These are phyloP conservation scores for Caenorhabditis doughertyi DNA, from an alignment of 2,888 invertebrate species.

Conservation along the genomic window DNA sequence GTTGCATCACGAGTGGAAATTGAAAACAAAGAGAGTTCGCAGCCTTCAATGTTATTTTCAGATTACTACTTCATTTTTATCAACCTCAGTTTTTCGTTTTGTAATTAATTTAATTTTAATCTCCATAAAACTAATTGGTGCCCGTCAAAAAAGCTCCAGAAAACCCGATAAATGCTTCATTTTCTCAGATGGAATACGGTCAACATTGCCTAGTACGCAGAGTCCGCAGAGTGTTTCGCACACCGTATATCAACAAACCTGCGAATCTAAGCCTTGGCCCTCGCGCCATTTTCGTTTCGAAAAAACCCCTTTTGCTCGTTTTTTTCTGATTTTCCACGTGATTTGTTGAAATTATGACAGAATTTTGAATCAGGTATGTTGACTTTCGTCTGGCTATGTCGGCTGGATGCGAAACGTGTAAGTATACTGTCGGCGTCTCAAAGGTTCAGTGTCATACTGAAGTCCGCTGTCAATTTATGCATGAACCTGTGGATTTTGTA, in stretches of 20 bases:
- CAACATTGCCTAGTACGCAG: conserved; percentile 41
- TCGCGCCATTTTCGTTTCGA: conserved; percentile 58
- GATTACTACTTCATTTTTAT: not conserved
- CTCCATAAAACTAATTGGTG: not conserved
- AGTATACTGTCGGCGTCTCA: too few relatives aligned
- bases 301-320: conserved; percentile 3
- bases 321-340: too few relatives aligned
- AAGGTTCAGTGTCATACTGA: too few relatives aligned
- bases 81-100: not conserved
- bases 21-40: not conserved
- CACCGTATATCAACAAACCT: conserved; percentile 49
- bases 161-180: conserved; percentile 38
- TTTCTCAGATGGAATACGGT: conserved; percentile 29
- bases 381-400: too few relatives aligned
- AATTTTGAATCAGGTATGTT: too few relatives aligned
- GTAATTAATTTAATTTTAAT: not conserved
- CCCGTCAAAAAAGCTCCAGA: not conserved
- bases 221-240: conserved; percentile 28
- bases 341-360: too few relatives aligned
- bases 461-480: too few relatives aligned
- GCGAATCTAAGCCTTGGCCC: conserved; percentile 43
- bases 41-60: not conserved
- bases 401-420: too few relatives aligned
- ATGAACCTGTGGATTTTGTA: too few relatives aligned
- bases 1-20: conserved; percentile 17